phyloP scores from a whole-genome alignment of 2,888 invertebrate genomes.

The Cryptocephalus primarius region DNA sequence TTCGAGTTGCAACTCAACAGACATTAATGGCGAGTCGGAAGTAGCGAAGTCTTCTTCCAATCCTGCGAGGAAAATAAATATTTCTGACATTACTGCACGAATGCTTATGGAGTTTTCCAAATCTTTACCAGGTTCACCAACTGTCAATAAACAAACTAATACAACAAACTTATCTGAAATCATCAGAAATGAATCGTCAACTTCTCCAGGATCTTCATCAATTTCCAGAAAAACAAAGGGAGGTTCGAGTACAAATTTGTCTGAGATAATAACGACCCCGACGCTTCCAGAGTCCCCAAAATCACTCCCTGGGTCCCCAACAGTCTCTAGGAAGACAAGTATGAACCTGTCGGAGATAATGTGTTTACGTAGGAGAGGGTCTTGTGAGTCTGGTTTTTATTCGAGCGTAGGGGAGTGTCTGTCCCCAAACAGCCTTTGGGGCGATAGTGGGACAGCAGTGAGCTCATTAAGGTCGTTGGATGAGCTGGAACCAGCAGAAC shows the following conservation, averaged over 20 bases:
- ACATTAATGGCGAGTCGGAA: no score
- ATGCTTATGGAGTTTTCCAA: no score
- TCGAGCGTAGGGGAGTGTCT: slow-evolving; percentile 61
- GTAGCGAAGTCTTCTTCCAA: no score
- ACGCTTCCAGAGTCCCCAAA: slow-evolving; percentile 25
- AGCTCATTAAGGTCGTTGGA: slow-evolving; percentile 49
- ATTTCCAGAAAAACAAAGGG: slow-evolving; percentile 13
- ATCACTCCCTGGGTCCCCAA: slow-evolving; percentile 45
- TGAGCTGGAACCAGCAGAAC: slow-evolving; percentile 46
- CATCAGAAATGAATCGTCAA: no score
- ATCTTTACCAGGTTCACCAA: slow-evolving; percentile 44
- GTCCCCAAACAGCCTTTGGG: slow-evolving; percentile 34
- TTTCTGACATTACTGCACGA: no score
- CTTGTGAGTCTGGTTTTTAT: slow-evolving; percentile 84
- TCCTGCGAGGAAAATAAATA: no score
- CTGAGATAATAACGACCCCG: slow-evolving; percentile 26
- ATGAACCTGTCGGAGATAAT: no score
- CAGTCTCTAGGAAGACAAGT: slow-evolving; percentile 31
- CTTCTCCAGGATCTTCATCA: no score
- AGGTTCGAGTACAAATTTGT: slow-evolving; percentile 33
- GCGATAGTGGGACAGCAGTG: slow-evolving; percentile 48
- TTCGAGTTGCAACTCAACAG: no score
- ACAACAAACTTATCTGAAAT: no score
- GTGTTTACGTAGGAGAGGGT: slow-evolving; percentile 58
- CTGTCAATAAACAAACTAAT: slow-evolving; percentile 14